Conservation (phyloP, 2,797 vertebrate genomes). For the Anomalospiza imberbis region DNA sequence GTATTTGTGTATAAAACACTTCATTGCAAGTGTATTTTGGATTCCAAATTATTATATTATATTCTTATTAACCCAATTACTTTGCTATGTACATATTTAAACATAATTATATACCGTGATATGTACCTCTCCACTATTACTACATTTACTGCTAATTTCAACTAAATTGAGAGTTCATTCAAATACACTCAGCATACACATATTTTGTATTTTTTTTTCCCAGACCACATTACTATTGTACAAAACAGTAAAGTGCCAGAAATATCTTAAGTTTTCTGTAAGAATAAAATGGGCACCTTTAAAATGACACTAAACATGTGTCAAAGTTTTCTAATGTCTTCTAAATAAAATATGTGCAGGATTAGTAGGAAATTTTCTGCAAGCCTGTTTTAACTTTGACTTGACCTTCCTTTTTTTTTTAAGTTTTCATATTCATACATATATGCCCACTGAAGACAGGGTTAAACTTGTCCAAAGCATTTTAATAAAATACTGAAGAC, state of each 20-base stretch:
- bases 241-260: neutral
- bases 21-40: neutral
- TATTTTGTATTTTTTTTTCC: neutral
- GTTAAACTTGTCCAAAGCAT: conserved; percentile 67
- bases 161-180: neutral
- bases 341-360: neutral
- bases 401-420: conserved; percentile 26
- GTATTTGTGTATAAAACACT: neutral
- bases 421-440: neutral
- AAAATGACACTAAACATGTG: neutral
- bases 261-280: neutral
- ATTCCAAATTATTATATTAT: neutral
- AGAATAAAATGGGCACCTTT: neutral
- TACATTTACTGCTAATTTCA: neutral
- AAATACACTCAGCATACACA: neutral
- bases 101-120: neutral
- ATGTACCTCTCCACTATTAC: neutral
- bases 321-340: neutral
- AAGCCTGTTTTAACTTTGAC: conserved; percentile 47
- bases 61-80: neutral
- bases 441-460: conserved; percentile 26
- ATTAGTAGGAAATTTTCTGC: neutral
- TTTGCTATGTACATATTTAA: neutral
- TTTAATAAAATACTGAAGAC: conserved; percentile 72
- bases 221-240: neutral